These are phyloP conservation scores for Microctenopoma stevenorrisi DNA, from an alignment of 2,797 vertebrate species.

Conservation along the genomic window DNA sequence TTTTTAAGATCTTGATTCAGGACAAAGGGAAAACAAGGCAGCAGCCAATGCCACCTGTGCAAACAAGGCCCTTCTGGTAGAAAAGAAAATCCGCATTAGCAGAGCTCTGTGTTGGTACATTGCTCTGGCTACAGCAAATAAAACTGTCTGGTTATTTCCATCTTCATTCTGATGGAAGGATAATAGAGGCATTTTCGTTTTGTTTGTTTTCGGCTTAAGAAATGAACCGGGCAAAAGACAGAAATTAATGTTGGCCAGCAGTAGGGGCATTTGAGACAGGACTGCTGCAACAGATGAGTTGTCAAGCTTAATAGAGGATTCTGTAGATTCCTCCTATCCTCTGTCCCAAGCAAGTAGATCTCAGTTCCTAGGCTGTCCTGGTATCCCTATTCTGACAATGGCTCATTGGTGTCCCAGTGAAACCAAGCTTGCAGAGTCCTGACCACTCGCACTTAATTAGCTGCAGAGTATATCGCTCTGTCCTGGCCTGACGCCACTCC, in stretches of 20 bases:
- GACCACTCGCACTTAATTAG: conserved; percentile 81
- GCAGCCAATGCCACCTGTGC: conserved; percentile 81
- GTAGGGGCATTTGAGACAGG: conserved; percentile 6
- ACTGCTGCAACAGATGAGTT: conserved; percentile 39
- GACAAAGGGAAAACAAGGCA: conserved; percentile 79
- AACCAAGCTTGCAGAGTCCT: conserved; percentile 70
- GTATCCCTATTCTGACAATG: conserved; percentile 67
- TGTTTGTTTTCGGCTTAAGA: conserved; percentile 52
- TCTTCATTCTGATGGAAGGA: conserved; percentile 47
- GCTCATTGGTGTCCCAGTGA: conserved; percentile 76
- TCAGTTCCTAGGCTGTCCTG: conserved; percentile 50
- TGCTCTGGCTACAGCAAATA: conserved; percentile 60
- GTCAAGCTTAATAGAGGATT: conserved; percentile 36
- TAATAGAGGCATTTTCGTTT: conserved; percentile 43
- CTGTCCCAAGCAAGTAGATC: conserved; percentile 44
- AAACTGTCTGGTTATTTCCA: conserved; percentile 59
- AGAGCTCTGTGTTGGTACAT: conserved; percentile 54
- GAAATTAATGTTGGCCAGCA: conserved; percentile 18
- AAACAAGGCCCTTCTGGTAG: conserved; percentile 78
- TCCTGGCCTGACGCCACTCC: conserved; percentile 79
- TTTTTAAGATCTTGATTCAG: conserved; percentile 64
- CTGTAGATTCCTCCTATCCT: conserved; percentile 25
- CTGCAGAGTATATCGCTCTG: conserved; percentile 71
- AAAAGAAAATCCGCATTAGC: conserved; percentile 65
- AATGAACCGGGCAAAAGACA: conserved; percentile 21